A percentile compares a stretch with the other conserved stretches of the same genome.
Conservation (phyloP, 2,888 invertebrate genomes). For the Axea sp. region DNA sequence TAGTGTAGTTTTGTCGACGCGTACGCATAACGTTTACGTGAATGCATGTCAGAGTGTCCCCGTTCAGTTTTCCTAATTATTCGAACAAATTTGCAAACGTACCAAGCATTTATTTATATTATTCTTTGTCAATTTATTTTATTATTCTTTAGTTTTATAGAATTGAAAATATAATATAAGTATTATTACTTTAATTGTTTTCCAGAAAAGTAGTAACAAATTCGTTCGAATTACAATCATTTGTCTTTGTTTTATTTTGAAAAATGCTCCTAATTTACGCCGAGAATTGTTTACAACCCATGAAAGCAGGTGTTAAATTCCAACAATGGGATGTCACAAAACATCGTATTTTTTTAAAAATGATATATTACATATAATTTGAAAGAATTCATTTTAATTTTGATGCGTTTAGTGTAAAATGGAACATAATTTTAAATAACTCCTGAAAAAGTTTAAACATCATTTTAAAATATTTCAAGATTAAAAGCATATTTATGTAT, state of each 20-base stretch:
- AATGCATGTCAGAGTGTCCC: constrained; percentile 40
- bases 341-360: constrained; percentile 19
- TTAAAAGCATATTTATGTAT: too few relatives aligned
- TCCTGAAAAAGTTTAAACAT: too few relatives aligned
- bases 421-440: too few relatives aligned
- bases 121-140: too few relatives aligned
- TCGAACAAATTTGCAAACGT: constrained; percentile 21
- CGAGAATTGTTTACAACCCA: constrained; percentile 18
- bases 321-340: constrained; percentile 11
- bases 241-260: constrained; percentile 14
- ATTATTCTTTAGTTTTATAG: too few relatives aligned
- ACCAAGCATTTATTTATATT: background rate
- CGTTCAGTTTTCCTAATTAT: constrained; percentile 7
- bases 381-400: constrained; percentile 11
- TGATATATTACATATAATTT: constrained; percentile 11
- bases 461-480: too few relatives aligned
- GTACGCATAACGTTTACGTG: constrained; percentile 61
- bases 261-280: constrained; percentile 30
- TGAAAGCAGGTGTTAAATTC: constrained; percentile 30
- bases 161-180: too few relatives aligned
- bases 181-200: too few relatives aligned
- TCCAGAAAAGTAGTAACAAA: background rate
- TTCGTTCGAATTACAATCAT: constrained; percentile 15
- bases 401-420: constrained; percentile 14
- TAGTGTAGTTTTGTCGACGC: constrained; percentile 63